These are phyloP conservation scores for Noctua pronuba DNA, from an alignment of 2,888 invertebrate species.

Conservation along the genomic window DNA sequence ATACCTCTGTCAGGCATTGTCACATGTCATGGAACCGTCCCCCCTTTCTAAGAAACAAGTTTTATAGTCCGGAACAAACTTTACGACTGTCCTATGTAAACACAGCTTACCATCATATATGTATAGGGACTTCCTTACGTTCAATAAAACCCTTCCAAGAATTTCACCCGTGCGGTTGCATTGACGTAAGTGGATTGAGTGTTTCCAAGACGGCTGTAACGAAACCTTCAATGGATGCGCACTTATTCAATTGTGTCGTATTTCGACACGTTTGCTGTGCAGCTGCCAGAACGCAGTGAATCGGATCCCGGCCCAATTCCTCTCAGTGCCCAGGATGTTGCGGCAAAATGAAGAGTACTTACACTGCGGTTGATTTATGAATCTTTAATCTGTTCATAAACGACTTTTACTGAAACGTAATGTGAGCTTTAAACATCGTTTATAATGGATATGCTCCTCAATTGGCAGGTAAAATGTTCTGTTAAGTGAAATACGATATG, in stretches of 20 bases:
- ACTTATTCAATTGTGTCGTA: conserved; percentile 37
- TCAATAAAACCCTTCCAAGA: conserved; percentile 47
- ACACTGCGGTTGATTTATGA: conserved; percentile 77
- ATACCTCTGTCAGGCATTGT: conserved; percentile 43
- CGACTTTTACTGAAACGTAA: conserved; percentile 75
- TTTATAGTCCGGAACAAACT: conserved; percentile 63
- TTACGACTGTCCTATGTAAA: conserved; percentile 74
- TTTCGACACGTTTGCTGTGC: conserved; percentile 35
- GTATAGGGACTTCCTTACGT: conserved; percentile 50
- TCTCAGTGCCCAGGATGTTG: conserved; percentile 66
- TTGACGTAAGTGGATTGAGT: conserved; percentile 45
- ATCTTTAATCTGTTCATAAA: conserved; percentile 78
- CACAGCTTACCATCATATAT: conserved; percentile 65
- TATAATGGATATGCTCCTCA: conserved; percentile 77
- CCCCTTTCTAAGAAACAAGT: conserved; percentile 59
- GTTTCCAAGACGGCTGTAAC: conserved; percentile 34
- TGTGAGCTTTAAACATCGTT: conserved; percentile 76
- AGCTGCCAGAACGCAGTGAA: conserved; percentile 36
- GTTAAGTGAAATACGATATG: conserved; percentile 67
- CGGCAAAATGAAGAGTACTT: conserved; percentile 68
- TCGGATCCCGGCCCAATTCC: conserved; percentile 61
- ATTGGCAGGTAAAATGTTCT: conserved; percentile 75
- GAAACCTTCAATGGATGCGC: conserved; percentile 43
- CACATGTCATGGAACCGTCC: conserved; percentile 40
- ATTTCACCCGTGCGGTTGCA: conserved; percentile 35